Conservation (phyloP, 2,113 vertebrate species). For the Myotis brandtii region DNA sequence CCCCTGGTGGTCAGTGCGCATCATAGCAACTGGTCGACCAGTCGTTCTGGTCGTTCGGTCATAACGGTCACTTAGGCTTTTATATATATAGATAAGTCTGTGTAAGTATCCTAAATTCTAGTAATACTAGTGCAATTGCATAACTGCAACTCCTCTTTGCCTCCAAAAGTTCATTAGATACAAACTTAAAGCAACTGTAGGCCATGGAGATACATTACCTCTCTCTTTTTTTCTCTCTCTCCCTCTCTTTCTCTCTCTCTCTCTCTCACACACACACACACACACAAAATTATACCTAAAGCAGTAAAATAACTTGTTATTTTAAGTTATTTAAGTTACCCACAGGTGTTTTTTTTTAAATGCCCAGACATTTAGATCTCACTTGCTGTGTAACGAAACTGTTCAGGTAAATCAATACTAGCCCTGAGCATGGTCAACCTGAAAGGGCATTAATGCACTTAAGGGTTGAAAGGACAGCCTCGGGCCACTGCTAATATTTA, state of each 20-base stretch:
- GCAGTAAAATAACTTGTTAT: neutral
- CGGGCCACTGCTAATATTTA: constrained; percentile 18
- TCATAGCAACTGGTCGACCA: too few relatives aligned
- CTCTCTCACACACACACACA: neutral
- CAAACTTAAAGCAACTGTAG: neutral
- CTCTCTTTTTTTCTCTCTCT: neutral
- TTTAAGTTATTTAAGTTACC: neutral
- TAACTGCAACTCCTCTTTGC: neutral
- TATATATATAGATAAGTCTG: neutral
- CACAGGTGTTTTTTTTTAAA: neutral
- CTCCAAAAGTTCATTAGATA: neutral
- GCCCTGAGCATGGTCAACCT: neutral
- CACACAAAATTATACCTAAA: neutral
- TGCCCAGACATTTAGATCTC: neutral
- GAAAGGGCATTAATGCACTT: neutral
- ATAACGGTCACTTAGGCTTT: too few relatives aligned
- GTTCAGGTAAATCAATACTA: neutral
- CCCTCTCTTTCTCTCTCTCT: neutral
- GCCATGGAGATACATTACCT: neutral
- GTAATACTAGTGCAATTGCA: neutral
- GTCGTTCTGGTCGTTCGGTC: too few relatives aligned
- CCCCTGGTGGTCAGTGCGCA: too few relatives aligned
- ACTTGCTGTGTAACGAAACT: neutral
- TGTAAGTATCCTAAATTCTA: constrained; percentile 8
- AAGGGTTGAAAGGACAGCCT: constrained; percentile 14